Percentiles rank a stretch among this genome's conserved stretches.
phyloP scores from a whole-genome alignment of 2,797 vertebrate genomes.

The Sibirionetta formosa region DNA sequence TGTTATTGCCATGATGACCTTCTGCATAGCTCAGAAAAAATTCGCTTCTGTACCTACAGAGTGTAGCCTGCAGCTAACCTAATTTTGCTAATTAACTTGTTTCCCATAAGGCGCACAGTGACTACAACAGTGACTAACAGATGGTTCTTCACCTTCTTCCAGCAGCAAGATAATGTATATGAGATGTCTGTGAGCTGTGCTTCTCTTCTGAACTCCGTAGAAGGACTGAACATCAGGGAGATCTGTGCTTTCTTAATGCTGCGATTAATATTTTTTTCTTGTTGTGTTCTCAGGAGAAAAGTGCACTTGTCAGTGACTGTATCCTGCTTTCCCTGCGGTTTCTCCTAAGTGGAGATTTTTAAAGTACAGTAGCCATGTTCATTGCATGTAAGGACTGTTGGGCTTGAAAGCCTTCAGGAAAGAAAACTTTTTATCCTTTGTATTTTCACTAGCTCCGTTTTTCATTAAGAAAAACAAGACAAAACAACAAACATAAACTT shows the following conservation, averaged over 20 bases:
- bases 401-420: not conserved
- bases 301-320: not conserved
- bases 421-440: not conserved
- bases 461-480: not conserved
- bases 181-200: not conserved
- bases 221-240: not conserved
- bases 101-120: not conserved
- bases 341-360: not conserved
- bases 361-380: not conserved
- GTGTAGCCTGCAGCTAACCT: not conserved
- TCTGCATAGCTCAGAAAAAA: not conserved
- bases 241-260: not conserved
- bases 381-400: not conserved
- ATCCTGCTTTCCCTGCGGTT: not conserved
- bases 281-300: not conserved
- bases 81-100: not conserved
- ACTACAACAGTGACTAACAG: not conserved
- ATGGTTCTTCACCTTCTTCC: not conserved
- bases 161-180: not conserved
- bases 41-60: not conserved
- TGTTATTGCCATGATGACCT: not conserved
- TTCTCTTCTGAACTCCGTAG: not conserved
- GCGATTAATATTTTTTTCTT: not conserved
- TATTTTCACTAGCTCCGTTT: not conserved
- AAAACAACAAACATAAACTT: not conserved